A percentile compares a stretch with the other conserved stretches of the same genome.
phyloP scores from a whole-genome alignment of 2,797 vertebrate species.

The Phoebastria nigripes region DNA sequence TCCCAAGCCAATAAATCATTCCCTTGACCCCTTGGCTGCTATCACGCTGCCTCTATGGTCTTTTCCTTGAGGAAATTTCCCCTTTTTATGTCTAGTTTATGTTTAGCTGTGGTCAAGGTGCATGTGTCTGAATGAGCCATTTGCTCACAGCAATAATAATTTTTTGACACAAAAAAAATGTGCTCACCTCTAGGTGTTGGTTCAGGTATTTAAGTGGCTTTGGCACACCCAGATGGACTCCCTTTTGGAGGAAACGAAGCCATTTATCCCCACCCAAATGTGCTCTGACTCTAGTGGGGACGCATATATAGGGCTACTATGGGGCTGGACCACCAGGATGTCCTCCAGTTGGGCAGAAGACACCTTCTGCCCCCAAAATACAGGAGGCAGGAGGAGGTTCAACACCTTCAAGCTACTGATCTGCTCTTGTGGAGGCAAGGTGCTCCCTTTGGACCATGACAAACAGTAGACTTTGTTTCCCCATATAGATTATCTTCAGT shows the following conservation, averaged over 20 bases:
- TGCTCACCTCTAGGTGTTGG: not conserved
- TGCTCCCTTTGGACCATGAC: not conserved
- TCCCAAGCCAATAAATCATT: not conserved
- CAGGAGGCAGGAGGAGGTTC: not conserved
- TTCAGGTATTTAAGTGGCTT: not conserved
- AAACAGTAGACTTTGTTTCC: not conserved
- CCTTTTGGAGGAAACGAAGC: not conserved
- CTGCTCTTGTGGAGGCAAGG: not conserved
- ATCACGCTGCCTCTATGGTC: not conserved
- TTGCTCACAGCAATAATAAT: not conserved
- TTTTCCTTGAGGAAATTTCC: not conserved
- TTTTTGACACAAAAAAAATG: not conserved
- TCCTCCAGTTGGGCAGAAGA: not conserved
- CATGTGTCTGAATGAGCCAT: not conserved
- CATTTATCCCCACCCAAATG: not conserved
- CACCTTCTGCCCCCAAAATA: not conserved
- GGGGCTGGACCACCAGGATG: not conserved
- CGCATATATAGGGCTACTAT: not conserved
- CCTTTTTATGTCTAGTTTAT: not conserved
- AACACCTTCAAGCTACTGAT: not conserved
- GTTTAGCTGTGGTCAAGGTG: not conserved
- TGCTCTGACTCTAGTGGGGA: not conserved
- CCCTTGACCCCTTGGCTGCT: not conserved
- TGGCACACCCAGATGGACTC: fast-evolving
- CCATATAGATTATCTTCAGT: not conserved